Evolutionary conservation across 2,113 vertebrate species (phyloP).

Genomic region (Sarotherodon lohbergeri): DNA sequence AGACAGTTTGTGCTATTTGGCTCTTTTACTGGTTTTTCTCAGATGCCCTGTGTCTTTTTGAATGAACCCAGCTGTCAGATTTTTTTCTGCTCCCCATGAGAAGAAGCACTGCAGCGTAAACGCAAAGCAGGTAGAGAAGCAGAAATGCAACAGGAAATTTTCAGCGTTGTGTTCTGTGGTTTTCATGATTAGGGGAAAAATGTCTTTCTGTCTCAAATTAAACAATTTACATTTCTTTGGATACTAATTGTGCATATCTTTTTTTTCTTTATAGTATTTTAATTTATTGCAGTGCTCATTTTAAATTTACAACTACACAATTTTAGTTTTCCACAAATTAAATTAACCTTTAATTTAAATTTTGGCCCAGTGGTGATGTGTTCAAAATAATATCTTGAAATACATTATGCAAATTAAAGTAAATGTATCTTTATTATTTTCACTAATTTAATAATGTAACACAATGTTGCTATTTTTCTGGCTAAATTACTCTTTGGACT

Average conservation of each 20-base stretch:
- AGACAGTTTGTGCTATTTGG: constrained; percentile 24
- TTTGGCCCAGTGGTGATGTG: not conserved
- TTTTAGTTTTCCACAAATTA: constrained; percentile 1
- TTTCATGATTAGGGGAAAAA: constrained; percentile 1
- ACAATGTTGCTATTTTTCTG: not conserved
- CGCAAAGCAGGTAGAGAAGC: not conserved
- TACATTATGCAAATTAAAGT: not conserved
- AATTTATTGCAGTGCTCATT: not conserved
- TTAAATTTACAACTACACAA: not conserved
- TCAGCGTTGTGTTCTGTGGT: not conserved
- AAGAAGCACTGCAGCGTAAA: not conserved
- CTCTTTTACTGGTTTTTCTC: not conserved
- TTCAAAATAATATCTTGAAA: not conserved
- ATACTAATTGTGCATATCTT: not conserved
- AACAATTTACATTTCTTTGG: not conserved
- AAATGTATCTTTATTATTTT: not conserved
- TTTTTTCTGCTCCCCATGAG: not conserved
- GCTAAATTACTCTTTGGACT: not conserved
- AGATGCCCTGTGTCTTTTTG: constrained; percentile 2
- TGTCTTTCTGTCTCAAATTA: not conserved
- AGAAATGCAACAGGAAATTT: not conserved
- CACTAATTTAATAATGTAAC: not conserved
- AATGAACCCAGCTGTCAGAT: constrained; percentile 10
- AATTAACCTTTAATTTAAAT: not conserved
- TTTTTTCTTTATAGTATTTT: not conserved